Conservation (phyloP, 2,797 vertebrate species). For the Pogoniulus pusillus region DNA sequence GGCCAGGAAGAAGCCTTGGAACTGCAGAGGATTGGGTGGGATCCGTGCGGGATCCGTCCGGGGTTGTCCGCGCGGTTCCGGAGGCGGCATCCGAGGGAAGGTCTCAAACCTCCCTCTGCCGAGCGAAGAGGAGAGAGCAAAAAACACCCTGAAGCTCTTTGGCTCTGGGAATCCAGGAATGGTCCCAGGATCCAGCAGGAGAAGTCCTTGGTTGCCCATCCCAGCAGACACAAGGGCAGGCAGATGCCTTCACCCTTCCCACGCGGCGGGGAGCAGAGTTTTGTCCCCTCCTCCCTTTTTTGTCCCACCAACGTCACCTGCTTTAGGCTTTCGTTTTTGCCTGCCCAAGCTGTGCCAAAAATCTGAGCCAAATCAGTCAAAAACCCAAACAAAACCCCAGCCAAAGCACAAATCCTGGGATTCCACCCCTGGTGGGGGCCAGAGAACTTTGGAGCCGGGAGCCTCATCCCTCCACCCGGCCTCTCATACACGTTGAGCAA, state of each 20-base stretch:
- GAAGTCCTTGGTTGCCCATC: background rate
- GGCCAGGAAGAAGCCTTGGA: background rate
- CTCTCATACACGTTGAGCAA: slow-evolving; percentile 39
- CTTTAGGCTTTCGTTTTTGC: too few species aligned
- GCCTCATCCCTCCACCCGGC: background rate
- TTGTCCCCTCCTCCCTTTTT: too few species aligned
- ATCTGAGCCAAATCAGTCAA: too few species aligned
- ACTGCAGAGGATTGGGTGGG: background rate
- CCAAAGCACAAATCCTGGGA: too few species aligned
- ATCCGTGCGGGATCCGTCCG: background rate
- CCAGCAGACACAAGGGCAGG: background rate
- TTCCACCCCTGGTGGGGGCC: too few species aligned
- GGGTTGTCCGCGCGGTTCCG: background rate
- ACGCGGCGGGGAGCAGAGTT: background rate
- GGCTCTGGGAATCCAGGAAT: slow-evolving; percentile 16
- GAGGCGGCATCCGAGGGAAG: background rate
- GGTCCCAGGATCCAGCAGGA: slow-evolving; percentile 15
- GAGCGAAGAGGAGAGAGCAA: slow-evolving; percentile 24
- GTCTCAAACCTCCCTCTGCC: background rate
- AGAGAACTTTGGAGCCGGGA: too few species aligned
- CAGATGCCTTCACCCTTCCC: background rate
- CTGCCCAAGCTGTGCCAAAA: too few species aligned
- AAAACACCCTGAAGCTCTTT: background rate
- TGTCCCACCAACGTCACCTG: too few species aligned
- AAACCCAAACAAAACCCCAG: too few species aligned